Percentiles rank a stretch among this genome's conserved stretches.
Conservation (phyloP, 2,797 vertebrate species). For the Loris lydekkerianus region DNA sequence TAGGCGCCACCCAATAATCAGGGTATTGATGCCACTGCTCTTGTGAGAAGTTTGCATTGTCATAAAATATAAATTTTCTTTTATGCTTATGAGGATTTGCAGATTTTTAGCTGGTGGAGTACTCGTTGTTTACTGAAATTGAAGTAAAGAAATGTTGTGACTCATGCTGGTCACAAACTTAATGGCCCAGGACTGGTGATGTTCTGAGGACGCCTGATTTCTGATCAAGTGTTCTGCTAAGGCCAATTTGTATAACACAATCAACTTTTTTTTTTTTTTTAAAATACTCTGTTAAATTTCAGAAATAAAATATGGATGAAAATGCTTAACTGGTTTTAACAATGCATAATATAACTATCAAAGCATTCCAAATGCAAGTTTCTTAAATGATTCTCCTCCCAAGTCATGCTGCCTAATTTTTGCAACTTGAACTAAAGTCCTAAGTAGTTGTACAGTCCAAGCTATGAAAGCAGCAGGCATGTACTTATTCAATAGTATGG, state of each 20-base stretch:
- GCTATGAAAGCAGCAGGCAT: neutral
- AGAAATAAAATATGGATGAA: neutral
- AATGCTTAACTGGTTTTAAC: neutral
- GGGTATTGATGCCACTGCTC: neutral
- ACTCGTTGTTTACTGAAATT: neutral
- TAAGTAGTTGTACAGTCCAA: neutral
- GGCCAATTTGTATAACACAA: neutral
- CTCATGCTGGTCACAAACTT: neutral
- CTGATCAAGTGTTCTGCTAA: neutral
- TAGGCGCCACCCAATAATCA: neutral
- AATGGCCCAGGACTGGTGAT: neutral
- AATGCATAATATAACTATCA: neutral
- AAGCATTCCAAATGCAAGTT: neutral
- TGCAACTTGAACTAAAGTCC: neutral
- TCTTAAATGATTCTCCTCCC: neutral
- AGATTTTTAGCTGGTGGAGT: neutral
- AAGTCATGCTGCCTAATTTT: neutral
- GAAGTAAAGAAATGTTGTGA: neutral
- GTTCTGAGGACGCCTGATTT: neutral
- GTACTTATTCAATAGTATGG: neutral
- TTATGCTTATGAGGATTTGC: neutral
- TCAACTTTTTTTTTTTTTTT: neutral
- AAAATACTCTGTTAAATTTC: neutral
- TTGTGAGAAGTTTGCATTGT: neutral
- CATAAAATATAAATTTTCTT: neutral